A percentile compares a stretch with the other conserved stretches of the same genome.
These are phyloP conservation scores for Phyllostomus hastatus DNA, from an alignment of 2,113 vertebrate species.

Conservation along the genomic window DNA sequence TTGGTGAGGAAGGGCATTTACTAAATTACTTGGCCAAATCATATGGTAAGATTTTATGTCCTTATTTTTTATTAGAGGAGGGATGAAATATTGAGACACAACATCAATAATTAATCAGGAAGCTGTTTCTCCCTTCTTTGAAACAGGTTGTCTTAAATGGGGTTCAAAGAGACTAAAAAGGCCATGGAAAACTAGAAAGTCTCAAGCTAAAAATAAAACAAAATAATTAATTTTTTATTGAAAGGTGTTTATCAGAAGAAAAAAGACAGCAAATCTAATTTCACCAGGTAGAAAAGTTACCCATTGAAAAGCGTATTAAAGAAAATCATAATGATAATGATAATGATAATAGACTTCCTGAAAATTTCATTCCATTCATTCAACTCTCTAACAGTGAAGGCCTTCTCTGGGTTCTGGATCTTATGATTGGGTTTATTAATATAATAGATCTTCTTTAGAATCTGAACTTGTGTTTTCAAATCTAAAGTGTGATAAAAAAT, in stretches of 20 bases:
- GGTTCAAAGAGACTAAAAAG: constrained; percentile 63
- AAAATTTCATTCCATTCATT: not conserved
- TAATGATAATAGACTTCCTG: constrained; percentile 48
- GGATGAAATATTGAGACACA: constrained; percentile 78
- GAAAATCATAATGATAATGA: not conserved
- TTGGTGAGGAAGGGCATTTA: constrained; percentile 88
- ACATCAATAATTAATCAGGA: constrained; percentile 83
- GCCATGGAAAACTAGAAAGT: constrained; percentile 43
- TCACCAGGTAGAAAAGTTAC: constrained; percentile 41
- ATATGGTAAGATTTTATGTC: constrained; percentile 86
- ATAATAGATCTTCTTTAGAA: not conserved
- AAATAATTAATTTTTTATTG: not conserved
- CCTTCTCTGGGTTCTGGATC: not conserved
- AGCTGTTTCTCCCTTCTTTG: constrained; percentile 76
- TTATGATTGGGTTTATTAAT: not conserved
- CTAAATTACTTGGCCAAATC: constrained; percentile 89
- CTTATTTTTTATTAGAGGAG: constrained; percentile 86
- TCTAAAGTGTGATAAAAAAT: not conserved
- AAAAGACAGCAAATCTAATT: constrained; percentile 29
- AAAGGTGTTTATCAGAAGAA: constrained; percentile 46
- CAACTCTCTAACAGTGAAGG: not conserved
- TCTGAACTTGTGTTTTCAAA: constrained; percentile 26
- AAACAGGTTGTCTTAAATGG: constrained; percentile 77
- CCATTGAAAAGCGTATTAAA: constrained; percentile 48
- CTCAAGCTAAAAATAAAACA: constrained; percentile 34